Evolutionary conservation across 2,113 vertebrate genomes (phyloP).

Genomic region (Chloroceryle aenea): DNA sequence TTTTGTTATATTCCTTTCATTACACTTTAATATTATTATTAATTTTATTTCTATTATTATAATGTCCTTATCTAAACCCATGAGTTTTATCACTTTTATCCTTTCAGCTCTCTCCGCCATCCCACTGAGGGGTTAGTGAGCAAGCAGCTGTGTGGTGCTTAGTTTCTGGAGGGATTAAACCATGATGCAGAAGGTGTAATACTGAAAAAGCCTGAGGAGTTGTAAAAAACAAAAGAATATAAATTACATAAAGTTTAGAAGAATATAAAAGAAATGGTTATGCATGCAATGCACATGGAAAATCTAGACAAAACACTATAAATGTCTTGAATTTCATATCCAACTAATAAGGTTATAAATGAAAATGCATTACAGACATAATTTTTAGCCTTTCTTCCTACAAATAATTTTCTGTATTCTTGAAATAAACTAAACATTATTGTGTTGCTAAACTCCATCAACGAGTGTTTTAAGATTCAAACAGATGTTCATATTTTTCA

Average conservation of each 20-base stretch:
- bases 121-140: not conserved
- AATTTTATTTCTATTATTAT: not conserved
- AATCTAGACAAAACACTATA: not conserved
- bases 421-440: not conserved
- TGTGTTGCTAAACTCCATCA: not conserved
- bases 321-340: not conserved
- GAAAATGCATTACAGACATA: not conserved
- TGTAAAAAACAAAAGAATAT: not conserved
- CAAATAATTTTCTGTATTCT: not conserved
- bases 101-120: not conserved
- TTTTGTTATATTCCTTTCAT: not conserved
- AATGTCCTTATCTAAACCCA: not conserved
- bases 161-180: not conserved
- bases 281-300: not conserved
- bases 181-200: not conserved
- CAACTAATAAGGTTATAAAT: not conserved
- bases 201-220: not conserved
- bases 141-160: not conserved
- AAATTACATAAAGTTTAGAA: not conserved
- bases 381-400: not conserved
- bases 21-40: not conserved
- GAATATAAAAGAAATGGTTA: not conserved
- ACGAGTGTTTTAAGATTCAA: slow-evolving; percentile 12
- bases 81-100: not conserved
- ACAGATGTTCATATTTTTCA: slow-evolving; percentile 24